A percentile compares a stretch with the other conserved stretches of the same genome.
Evolutionary conservation across 2,797 vertebrate genomes (phyloP).

Genomic region (Hypotaenidia philippensis): DNA sequence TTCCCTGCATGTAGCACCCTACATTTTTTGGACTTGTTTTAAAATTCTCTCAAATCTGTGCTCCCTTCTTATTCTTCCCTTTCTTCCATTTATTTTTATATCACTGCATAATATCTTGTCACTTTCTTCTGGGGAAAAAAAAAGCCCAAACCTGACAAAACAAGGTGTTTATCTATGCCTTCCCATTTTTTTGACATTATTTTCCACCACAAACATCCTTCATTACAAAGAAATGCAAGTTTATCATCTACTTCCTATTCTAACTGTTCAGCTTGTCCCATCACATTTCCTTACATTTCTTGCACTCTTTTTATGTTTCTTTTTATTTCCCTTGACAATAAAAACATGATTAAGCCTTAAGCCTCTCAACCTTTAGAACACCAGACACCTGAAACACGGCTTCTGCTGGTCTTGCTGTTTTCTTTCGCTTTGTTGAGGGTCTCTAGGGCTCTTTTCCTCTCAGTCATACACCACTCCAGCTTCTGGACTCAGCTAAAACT

Average conservation of each 20-base stretch:
- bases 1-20: neutral
- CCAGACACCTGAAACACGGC: neutral
- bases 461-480: neutral
- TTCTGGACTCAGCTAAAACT: neutral
- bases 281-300: neutral
- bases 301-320: neutral
- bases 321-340: constrained; percentile 28
- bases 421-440: neutral
- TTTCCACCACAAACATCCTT: constrained; percentile 19
- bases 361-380: constrained; percentile 9
- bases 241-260: neutral
- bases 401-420: neutral
- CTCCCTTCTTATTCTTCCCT: neutral
- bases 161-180: constrained; percentile 24
- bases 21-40: constrained; percentile 21
- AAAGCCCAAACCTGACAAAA: neutral
- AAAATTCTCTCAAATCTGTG: constrained; percentile 56
- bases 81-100: constrained; percentile 45
- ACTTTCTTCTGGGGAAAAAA: neutral
- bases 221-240: neutral
- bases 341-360: constrained; percentile 32
- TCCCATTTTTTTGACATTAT: constrained; percentile 7
- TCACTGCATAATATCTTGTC: constrained; percentile 21
- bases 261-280: neutral
- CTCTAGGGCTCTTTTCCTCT: neutral